Evolutionary conservation across 2,113 vertebrate genomes (phyloP).

Genomic region (Sapajus apella): DNA sequence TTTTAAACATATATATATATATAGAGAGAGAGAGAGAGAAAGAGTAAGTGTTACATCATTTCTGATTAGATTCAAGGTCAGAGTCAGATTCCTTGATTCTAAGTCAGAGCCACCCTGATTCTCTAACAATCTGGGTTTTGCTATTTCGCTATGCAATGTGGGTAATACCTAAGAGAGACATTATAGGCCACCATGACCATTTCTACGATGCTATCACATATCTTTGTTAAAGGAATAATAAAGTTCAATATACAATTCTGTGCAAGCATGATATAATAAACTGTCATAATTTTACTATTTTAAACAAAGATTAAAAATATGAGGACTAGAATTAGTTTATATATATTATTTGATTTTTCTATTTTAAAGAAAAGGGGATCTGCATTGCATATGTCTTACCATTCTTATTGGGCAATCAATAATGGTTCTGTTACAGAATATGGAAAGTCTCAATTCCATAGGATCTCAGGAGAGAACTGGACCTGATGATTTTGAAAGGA

Average conservation of each 20-base stretch:
- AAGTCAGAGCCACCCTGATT: neutral
- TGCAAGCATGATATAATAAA: neutral
- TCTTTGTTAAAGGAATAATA: neutral
- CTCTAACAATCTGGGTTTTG: constrained; percentile 11
- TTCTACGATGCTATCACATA: neutral
- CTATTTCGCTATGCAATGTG: neutral
- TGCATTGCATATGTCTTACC: neutral
- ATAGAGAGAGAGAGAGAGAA: rapidly evolving
- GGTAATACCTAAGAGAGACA: neutral
- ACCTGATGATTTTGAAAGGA: constrained; percentile 83
- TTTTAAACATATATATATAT: too few species aligned
- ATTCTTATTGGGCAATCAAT: neutral
- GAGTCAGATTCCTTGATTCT: neutral
- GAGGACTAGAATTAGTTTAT: neutral
- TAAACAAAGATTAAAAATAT: constrained; percentile 10
- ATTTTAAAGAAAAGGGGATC: neutral
- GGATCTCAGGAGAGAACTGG: constrained; percentile 78
- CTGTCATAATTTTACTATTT: neutral
- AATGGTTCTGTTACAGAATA: constrained; percentile 82
- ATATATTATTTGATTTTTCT: neutral
- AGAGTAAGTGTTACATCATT: neutral
- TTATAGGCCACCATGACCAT: neutral
- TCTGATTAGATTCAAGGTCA: constrained; percentile 1
- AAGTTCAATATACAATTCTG: neutral
- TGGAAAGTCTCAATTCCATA: constrained; percentile 83